A percentile compares a stretch with the other conserved stretches of the same genome.
phyloP scores from a whole-genome alignment of 2,888 invertebrate species.

The Ornithoptera priamus region DNA sequence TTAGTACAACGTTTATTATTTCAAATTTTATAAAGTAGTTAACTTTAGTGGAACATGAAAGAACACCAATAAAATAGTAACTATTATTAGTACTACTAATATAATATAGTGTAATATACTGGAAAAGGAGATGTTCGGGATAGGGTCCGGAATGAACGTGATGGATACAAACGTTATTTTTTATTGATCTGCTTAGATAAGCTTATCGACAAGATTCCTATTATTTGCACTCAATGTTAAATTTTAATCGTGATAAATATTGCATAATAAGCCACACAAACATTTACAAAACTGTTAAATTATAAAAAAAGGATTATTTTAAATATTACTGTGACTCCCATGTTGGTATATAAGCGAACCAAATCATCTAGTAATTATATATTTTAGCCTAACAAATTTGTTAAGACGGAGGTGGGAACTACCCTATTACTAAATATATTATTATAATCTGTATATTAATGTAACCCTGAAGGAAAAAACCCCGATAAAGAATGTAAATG shows the following conservation, averaged over 20 bases:
- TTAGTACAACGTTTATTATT: slow-evolving; percentile 72
- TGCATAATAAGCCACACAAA: background rate
- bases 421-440: slow-evolving; percentile 48
- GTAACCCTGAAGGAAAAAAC: slow-evolving; percentile 73
- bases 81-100: slow-evolving; percentile 44
- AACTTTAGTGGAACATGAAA: slow-evolving; percentile 67
- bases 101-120: slow-evolving; percentile 40
- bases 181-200: slow-evolving; percentile 9
- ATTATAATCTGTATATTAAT: slow-evolving; percentile 58
- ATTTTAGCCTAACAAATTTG: slow-evolving; percentile 45
- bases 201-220: slow-evolving; percentile 23
- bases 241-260: background rate
- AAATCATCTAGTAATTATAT: slow-evolving; percentile 42
- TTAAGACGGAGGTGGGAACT: slow-evolving; percentile 54
- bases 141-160: slow-evolving; percentile 34
- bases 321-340: slow-evolving; percentile 24
- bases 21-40: slow-evolving; percentile 67
- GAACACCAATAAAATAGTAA: slow-evolving; percentile 75
- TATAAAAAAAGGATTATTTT: slow-evolving; percentile 1
- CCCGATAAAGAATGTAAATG: slow-evolving; percentile 68
- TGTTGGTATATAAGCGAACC: slow-evolving; percentile 43
- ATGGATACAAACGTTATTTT: slow-evolving; percentile 21
- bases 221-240: slow-evolving; percentile 20
- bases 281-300: slow-evolving; percentile 4
- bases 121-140: slow-evolving; percentile 42